These are phyloP conservation scores for Scolopax mira DNA, from an alignment of 2,113 vertebrate genomes.

Conservation along the genomic window DNA sequence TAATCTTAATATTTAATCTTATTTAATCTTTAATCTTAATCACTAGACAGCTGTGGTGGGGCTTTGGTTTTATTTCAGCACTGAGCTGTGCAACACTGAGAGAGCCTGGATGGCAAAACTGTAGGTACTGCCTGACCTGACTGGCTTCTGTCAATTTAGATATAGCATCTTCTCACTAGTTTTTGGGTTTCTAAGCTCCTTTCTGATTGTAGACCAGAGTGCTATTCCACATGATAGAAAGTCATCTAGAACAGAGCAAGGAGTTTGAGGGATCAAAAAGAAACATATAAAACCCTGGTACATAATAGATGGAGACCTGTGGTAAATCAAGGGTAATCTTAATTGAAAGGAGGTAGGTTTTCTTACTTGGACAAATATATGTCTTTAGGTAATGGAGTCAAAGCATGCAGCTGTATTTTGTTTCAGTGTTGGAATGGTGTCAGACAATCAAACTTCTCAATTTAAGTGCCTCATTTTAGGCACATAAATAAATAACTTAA, in stretches of 20 bases:
- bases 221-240: background rate
- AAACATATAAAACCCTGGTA: background rate
- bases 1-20: background rate
- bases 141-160: background rate
- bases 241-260: background rate
- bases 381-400: background rate
- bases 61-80: background rate
- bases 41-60: background rate
- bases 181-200: background rate
- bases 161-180: background rate
- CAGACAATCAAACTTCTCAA: background rate
- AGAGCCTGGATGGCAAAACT: background rate
- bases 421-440: background rate
- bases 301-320: background rate
- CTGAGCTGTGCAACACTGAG: background rate
- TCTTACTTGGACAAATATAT: background rate
- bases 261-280: background rate
- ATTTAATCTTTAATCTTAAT: background rate
- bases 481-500: background rate
- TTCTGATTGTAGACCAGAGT: background rate
- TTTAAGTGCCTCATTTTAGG: background rate
- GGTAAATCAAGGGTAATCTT: background rate
- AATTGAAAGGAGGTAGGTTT: background rate
- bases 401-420: background rate
- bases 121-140: background rate